These are phyloP conservation scores for Todiramphus saurophagus DNA, from an alignment of 2,113 vertebrate species.

Conservation along the genomic window DNA sequence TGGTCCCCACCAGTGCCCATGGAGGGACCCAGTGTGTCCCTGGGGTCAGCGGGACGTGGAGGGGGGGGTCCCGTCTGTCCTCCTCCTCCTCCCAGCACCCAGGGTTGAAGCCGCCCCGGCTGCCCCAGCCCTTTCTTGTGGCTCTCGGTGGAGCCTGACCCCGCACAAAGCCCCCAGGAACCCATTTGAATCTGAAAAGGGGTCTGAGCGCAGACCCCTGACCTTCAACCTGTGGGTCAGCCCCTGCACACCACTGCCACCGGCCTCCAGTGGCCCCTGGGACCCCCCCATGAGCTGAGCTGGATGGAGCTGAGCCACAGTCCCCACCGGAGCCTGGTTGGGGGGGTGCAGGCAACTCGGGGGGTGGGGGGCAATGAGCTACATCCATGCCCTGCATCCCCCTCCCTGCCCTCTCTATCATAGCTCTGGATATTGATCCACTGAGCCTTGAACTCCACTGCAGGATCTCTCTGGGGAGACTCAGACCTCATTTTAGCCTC, in stretches of 20 bases:
- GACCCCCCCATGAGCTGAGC: not conserved
- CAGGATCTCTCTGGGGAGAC: not conserved
- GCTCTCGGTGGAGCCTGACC: constrained; percentile 16
- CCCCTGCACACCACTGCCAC: not conserved
- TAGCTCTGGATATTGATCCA: not conserved
- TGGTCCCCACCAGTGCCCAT: accelerated
- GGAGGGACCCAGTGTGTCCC: no score
- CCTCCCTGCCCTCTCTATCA: not conserved
- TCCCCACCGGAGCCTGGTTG: not conserved
- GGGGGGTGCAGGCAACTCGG: not conserved
- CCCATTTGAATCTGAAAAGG: constrained; percentile 82
- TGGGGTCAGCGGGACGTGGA: accelerated
- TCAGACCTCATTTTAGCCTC: not conserved
- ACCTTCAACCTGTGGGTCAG: constrained; percentile 82
- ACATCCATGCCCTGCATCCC: not conserved
- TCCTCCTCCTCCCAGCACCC: not conserved
- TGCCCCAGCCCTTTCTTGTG: not conserved
- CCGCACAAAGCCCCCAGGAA: constrained; percentile 52
- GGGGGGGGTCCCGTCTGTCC: not conserved
- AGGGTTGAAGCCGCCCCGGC: not conserved
- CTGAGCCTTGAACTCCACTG: not conserved
- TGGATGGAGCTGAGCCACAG: accelerated
- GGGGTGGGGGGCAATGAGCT: not conserved
- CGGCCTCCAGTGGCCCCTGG: not conserved
- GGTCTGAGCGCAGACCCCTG: constrained; percentile 77